These are phyloP conservation scores for Lithophane socia DNA, from an alignment of 2,888 invertebrate genomes.

Conservation along the genomic window DNA sequence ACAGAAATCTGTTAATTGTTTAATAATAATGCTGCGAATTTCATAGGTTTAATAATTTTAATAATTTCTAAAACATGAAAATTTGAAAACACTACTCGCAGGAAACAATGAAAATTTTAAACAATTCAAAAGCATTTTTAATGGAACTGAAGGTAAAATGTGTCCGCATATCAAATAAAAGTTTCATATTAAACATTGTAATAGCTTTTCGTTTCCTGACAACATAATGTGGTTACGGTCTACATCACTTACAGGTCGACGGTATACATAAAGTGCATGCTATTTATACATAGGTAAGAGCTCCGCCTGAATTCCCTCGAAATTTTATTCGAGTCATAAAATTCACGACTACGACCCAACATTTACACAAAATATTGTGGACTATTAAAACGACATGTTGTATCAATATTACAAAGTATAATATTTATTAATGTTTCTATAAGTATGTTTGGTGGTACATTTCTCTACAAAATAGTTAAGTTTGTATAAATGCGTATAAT, in stretches of 20 bases:
- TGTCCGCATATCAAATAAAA: constrained; percentile 41
- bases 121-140: constrained; percentile 5
- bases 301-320: constrained; percentile 10
- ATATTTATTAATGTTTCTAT: constrained; percentile 6
- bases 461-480: constrained; percentile 25
- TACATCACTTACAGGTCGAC: constrained; percentile 34
- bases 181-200: constrained; percentile 29
- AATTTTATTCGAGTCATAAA: constrained; percentile 34
- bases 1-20: background rate
- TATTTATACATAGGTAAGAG: background rate
- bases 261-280: constrained; percentile 19
- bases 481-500: constrained; percentile 65
- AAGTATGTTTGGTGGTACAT: constrained; percentile 16
- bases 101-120: constrained; percentile 1
- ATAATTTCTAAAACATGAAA: background rate
- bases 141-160: constrained; percentile 16
- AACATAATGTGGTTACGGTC: constrained; percentile 32
- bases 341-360: background rate
- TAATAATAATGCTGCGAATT: background rate
- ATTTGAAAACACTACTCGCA: background rate
- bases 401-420: constrained; percentile 21
- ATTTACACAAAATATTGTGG: constrained; percentile 36
- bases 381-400: constrained; percentile 36
- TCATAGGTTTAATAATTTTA: background rate
- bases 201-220: constrained; percentile 38